A percentile compares a stretch with the other conserved stretches of the same genome.
Conservation (phyloP, 2,113 vertebrate species). For the Ctenodactylus gundi region DNA sequence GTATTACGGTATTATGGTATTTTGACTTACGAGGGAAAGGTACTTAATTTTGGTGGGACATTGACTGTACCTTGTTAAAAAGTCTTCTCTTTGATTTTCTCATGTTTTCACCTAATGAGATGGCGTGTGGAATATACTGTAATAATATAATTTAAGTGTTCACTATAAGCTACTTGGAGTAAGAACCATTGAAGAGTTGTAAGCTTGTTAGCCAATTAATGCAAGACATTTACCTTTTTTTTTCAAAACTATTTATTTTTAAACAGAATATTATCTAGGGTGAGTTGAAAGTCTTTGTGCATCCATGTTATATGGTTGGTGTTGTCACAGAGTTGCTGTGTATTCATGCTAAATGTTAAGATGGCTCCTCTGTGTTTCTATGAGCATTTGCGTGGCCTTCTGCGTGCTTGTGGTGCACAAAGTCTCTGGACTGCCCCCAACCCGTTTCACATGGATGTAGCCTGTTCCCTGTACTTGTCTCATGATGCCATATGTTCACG, state of each 20-base stretch:
- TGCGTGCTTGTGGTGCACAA: background rate
- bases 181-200: slow-evolving; percentile 72
- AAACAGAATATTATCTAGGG: slow-evolving; percentile 71
- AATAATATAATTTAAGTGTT: slow-evolving; percentile 74
- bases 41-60: slow-evolving; percentile 73
- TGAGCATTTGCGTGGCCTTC: background rate
- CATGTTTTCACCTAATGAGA: slow-evolving; percentile 70
- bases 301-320: slow-evolving; percentile 63
- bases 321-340: slow-evolving; percentile 53
- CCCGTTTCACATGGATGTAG: background rate
- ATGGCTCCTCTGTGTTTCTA: slow-evolving; percentile 9
- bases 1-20: slow-evolving; percentile 73
- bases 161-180: slow-evolving; percentile 72
- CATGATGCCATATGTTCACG: background rate
- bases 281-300: slow-evolving; percentile 62
- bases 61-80: slow-evolving; percentile 73
- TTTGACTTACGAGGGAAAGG: slow-evolving; percentile 75
- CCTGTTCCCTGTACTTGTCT: background rate
- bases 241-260: slow-evolving; percentile 78
- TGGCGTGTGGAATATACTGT: slow-evolving; percentile 61
- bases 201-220: slow-evolving; percentile 69
- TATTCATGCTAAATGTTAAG: slow-evolving; percentile 30
- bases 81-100: slow-evolving; percentile 78
- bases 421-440: slow-evolving; percentile 37
- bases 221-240: slow-evolving; percentile 77